A percentile compares a stretch with the other conserved stretches of the same genome.
phyloP scores from a whole-genome alignment of 2,888 invertebrate species.

The Dysmachus trigonus region DNA sequence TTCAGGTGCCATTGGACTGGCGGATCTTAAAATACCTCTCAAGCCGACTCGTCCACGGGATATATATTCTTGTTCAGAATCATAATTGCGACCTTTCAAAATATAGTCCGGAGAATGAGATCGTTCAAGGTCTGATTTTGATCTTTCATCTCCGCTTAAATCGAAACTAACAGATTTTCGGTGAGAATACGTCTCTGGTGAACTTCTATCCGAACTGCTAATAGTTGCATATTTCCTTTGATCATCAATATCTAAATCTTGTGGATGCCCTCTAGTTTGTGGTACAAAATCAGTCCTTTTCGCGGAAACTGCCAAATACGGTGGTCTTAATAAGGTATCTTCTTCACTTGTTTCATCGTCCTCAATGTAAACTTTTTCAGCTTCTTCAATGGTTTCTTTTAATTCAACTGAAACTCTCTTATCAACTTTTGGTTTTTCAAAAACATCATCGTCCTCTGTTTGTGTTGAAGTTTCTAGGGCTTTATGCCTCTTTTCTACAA shows the following conservation, averaged over 20 bases:
- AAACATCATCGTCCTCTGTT: conserved; percentile 19
- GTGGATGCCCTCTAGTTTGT: conserved; percentile 15
- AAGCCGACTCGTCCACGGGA: conserved; percentile 48
- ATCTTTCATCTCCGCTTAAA: conserved; percentile 62
- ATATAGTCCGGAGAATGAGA: conserved; percentile 55
- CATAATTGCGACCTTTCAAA: conserved; percentile 56
- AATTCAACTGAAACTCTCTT: conserved; percentile 40
- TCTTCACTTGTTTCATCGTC: conserved; percentile 42
- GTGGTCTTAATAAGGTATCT: not conserved
- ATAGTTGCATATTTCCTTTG: conserved; percentile 13
- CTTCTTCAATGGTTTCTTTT: conserved; percentile 16
- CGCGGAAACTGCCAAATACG: not conserved
- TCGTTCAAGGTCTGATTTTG: conserved; percentile 60
- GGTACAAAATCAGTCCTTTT: not conserved
- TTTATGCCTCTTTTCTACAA: not conserved
- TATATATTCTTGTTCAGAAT: conserved; percentile 61
- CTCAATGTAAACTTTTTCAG: conserved; percentile 45
- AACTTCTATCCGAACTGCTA: conserved; percentile 57
- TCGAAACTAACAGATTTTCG: conserved; percentile 65
- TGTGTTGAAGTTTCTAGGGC: conserved; percentile 1
- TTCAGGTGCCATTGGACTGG: conserved; percentile 60
- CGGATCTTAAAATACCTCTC: conserved; percentile 61
- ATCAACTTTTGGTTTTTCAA: not conserved
- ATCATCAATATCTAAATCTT: conserved; percentile 29
- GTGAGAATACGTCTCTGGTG: conserved; percentile 56